A percentile compares a stretch with the other conserved stretches of the same genome.
Conservation (phyloP, 1,140 invertebrate species). For the Solenopsis invicta region DNA sequence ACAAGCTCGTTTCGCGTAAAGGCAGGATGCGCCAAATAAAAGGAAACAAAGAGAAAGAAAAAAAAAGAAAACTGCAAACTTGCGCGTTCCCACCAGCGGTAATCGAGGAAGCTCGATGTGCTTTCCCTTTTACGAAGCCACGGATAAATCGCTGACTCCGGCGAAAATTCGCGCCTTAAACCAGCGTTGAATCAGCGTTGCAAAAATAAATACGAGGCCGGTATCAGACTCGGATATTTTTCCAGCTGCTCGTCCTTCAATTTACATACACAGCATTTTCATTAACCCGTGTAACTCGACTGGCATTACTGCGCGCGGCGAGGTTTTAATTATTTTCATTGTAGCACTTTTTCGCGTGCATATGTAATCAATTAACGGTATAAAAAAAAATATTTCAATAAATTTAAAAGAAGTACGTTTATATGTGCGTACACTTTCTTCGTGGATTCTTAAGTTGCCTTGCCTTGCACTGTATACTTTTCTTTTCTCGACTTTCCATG, state of each 20-base stretch:
- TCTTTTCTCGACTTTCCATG: background rate
- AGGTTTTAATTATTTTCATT: background rate
- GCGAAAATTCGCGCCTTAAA: conserved; percentile 29
- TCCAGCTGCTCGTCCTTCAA: background rate
- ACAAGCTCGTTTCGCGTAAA: conserved; percentile 15
- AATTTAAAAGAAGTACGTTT: background rate
- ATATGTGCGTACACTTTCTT: background rate
- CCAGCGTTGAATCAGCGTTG: conserved; percentile 3
- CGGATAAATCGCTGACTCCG: background rate
- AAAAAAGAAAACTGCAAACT: conserved; percentile 26
- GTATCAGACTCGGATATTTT: conserved; percentile 20
- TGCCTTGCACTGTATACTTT: background rate
- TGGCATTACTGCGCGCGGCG: background rate
- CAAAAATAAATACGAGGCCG: conserved; percentile 29
- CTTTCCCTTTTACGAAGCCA: conserved; percentile 25
- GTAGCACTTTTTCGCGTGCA: background rate
- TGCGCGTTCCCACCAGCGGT: background rate
- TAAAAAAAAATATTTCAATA: background rate
- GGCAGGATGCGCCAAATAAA: conserved; percentile 3
- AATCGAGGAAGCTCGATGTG: background rate
- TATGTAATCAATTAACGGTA: background rate
- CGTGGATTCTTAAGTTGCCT: background rate
- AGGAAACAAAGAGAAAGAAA: background rate
- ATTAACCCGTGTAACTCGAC: background rate
- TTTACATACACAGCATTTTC: background rate